phyloP scores from a whole-genome alignment of 1,140 invertebrate species.

The Drosophila nigromelanica region DNA sequence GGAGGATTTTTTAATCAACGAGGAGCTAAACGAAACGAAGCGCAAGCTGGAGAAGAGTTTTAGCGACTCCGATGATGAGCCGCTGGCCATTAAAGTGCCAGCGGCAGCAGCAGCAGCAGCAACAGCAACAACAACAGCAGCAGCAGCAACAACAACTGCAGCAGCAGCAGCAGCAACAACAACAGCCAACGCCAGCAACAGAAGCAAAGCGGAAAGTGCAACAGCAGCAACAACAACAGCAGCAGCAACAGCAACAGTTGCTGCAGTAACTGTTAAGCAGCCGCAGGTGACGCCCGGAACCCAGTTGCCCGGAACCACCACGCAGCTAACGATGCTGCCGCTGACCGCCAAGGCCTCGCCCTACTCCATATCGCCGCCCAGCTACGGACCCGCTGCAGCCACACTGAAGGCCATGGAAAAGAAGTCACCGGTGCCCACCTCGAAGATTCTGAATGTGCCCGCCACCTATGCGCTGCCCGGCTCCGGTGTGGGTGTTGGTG shows the following conservation, averaged over 20 bases:
- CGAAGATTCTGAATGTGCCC: conserved; percentile 79
- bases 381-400: conserved; percentile 37
- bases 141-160: conserved; percentile 13
- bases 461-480: conserved; percentile 75
- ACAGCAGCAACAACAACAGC: conserved; percentile 1
- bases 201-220: background rate
- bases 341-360: conserved; percentile 55
- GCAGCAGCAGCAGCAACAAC: conserved; percentile 12
- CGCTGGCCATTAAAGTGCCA: conserved; percentile 85
- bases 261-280: conserved; percentile 4
- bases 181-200: conserved; percentile 1
- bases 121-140: conserved; percentile 23
- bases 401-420: conserved; percentile 73
- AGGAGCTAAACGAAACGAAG: conserved; percentile 82
- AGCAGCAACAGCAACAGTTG: background rate
- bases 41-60: conserved; percentile 84
- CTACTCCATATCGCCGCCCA: conserved; percentile 48
- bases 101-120: conserved; percentile 49
- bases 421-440: conserved; percentile 78
- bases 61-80: conserved; percentile 87
- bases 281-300: background rate
- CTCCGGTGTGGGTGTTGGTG: conserved; percentile 12
- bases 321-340: conserved; percentile 66
- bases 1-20: conserved; percentile 78
- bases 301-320: conserved; percentile 22